Conservation (phyloP, 2,888 invertebrate species). For the Beris chalybata region DNA sequence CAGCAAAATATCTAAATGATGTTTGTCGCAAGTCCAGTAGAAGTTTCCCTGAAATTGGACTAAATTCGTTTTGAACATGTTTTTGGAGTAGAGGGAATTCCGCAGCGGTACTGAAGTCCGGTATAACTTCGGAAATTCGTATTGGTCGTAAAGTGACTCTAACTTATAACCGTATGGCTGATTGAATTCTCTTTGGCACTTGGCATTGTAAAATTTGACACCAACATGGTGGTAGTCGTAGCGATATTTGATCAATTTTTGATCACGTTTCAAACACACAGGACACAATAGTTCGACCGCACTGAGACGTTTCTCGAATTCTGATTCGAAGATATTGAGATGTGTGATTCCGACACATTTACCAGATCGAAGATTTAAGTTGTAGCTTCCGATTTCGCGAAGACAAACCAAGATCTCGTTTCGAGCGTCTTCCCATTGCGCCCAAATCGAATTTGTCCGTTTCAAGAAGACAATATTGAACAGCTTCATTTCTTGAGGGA, state of each 20-base stretch:
- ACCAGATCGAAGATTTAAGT: conserved; percentile 56
- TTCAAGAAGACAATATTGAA: conserved; percentile 60
- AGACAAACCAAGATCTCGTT: conserved; percentile 53
- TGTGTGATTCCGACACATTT: conserved; percentile 59
- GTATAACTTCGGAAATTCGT: neutral
- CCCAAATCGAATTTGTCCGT: conserved; percentile 61
- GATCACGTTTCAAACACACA: conserved; percentile 58
- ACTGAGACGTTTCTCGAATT: conserved; percentile 59
- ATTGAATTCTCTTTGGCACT: conserved; percentile 37
- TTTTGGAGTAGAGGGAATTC: neutral
- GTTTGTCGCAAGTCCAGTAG: conserved; percentile 22
- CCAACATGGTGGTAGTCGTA: conserved; percentile 38
- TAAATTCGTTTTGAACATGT: conserved; percentile 23
- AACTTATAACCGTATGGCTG: conserved; percentile 38
- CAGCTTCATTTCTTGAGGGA: conserved; percentile 4
- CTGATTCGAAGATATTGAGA: conserved; percentile 62
- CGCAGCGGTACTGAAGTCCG: too few relatives aligned
- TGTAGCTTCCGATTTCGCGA: conserved; percentile 59
- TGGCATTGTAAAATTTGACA: conserved; percentile 34
- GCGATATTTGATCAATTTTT: conserved; percentile 36
- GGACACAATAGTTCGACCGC: conserved; percentile 63
- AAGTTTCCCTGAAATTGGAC: conserved; percentile 11
- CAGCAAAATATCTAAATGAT: conserved; percentile 15
- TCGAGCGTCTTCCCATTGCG: conserved; percentile 58
- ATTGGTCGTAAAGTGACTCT: neutral